These are phyloP conservation scores for Sinohyriopsis cumingii DNA, from an alignment of 2,888 invertebrate genomes.

Conservation along the genomic window DNA sequence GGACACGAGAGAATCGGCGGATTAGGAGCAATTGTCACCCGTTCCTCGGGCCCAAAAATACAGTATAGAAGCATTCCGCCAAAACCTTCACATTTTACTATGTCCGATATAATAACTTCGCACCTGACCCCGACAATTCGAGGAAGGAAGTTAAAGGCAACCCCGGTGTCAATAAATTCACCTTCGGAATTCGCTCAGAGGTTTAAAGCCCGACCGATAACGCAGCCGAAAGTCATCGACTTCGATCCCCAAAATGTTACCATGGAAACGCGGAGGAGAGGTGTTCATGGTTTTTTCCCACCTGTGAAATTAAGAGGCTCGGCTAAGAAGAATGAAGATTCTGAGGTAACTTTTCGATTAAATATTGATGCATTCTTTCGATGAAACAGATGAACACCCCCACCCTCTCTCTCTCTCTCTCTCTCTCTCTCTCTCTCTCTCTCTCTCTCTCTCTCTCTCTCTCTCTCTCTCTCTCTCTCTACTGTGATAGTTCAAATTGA, in stretches of 20 bases:
- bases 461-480: no score
- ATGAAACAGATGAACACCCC: no score
- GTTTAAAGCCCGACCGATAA: conserved; percentile 50
- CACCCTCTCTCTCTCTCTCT: no score
- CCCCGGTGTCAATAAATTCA: conserved; percentile 44
- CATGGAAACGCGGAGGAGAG: conserved; percentile 32
- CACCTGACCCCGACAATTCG: conserved; percentile 17
- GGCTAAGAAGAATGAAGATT: conserved; percentile 19
- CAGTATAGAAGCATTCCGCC: conserved; percentile 52
- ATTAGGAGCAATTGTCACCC: no score
- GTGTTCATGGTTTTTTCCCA: conserved; percentile 54
- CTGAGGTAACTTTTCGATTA: conserved; percentile 12
- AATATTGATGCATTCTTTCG: no score
- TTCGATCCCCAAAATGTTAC: conserved; percentile 42
- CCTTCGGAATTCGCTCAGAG: conserved; percentile 54
- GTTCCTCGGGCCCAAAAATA: no score
- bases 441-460: no score
- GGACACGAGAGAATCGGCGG: no score
- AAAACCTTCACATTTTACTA: conserved; percentile 42
- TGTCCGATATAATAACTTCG: conserved; percentile 44
- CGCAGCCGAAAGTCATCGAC: conserved; percentile 56
- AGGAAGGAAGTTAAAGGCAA: conserved; percentile 33
- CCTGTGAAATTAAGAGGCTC: conserved; percentile 48
- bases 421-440: no score
- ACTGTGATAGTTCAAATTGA: no score